Evolutionary conservation across 2,888 invertebrate genomes (phyloP), one percentile per base, ranked within the genome.

Genomic region (Cybosia mesomella): DNA sequence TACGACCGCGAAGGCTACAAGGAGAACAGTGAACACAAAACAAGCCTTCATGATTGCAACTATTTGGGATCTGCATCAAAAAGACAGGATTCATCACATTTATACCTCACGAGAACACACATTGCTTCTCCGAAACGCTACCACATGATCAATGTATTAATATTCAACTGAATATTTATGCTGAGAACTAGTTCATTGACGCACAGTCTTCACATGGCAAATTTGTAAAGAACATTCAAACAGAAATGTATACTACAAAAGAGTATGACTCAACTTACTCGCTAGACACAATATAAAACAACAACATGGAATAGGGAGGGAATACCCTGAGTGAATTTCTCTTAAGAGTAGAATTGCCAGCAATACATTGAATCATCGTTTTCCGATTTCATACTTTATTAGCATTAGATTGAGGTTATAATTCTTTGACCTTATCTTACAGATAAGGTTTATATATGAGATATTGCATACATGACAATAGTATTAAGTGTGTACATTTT

Each of bases 321-420:
- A 91, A 90, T 90, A 86, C 90, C 89, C 89, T 73, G 86, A 89
- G 87, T 89, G 86, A 84, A 89, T 91, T 90, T 87, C 86, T 86
- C 85, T 77, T 80, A 80, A 81, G n/a, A n/a, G 85, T 82, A 83
- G 88, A 85, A 87, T 86, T 87, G 84, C 86, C 85, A 84, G 85
- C 86, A 83, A 87, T 89, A 88, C 83, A 86, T 84, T 66, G 59
- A 49, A 65, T 64, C 53, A 73, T 57, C 53, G 57, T 71, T 72
- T 64, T 67, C 59, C 69, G 70, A 77, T 74, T 71, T 68, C 21
- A 65, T 4, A 64, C 80, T 73, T 58, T 82, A 75, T 70, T 28
- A 11, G 32, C 59, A 63, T 53, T 62, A 22, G 24, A 66, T 73
- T 74, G 74, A 72, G 73, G 71, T 72, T 67, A 74, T 66, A 65